phyloP scores from a whole-genome alignment of 2,113 vertebrate genomes.

The Nothocercus nigrocapillus region DNA sequence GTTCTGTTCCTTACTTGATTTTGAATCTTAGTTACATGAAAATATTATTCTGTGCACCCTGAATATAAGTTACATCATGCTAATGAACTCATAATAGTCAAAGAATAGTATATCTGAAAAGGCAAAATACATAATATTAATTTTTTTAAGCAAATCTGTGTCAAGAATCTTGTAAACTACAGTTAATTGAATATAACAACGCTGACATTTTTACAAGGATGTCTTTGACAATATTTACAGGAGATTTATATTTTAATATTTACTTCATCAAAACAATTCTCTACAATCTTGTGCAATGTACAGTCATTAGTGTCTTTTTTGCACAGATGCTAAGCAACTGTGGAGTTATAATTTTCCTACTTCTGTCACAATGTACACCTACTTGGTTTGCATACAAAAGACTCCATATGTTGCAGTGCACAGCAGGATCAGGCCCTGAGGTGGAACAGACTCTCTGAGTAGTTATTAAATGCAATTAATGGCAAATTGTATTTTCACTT shows the following conservation, averaged over 20 bases:
- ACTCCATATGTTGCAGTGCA: neutral
- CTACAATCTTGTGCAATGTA: neutral
- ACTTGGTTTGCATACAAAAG: neutral
- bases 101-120: neutral
- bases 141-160: conserved; percentile 10
- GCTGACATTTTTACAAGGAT: neutral
- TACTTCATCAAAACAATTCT: neutral
- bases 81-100: conserved; percentile 17
- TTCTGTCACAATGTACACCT: neutral
- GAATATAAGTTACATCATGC: neutral
- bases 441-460: neutral
- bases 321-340: neutral
- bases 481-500: conserved; percentile 3
- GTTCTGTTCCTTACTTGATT: neutral
- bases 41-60: neutral
- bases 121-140: neutral
- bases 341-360: neutral
- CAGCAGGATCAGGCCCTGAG: neutral
- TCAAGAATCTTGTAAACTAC: neutral
- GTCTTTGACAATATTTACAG: neutral
- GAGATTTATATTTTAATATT: neutral
- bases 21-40: conserved; percentile 11
- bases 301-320: neutral
- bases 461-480: neutral
- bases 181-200: neutral